Conservation (phyloP, 2,888 invertebrate genomes). For the Chrysolina haemoptera region DNA sequence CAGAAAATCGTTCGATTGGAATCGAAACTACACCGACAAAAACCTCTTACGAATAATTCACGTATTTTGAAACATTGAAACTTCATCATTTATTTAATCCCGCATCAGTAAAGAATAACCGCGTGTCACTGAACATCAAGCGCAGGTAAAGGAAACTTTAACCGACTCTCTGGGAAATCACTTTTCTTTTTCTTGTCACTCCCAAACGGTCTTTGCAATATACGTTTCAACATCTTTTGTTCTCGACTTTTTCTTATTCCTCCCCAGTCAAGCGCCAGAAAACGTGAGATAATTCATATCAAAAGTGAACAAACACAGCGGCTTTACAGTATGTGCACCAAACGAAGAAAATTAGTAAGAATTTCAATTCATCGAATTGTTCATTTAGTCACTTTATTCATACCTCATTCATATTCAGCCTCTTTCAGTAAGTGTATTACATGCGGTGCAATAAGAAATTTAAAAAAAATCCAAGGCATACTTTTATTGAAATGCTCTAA, state of each 20-base stretch:
- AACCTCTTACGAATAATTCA: background rate
- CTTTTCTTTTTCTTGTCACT: slow-evolving; percentile 17
- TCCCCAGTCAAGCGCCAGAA: background rate
- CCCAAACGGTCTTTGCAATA: slow-evolving; percentile 6
- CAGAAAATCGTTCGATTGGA: too few relatives aligned
- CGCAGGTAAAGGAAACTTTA: slow-evolving; percentile 19
- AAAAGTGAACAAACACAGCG: background rate
- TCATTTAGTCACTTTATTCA: too few relatives aligned
- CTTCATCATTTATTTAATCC: slow-evolving; percentile 14
- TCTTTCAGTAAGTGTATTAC: too few relatives aligned
- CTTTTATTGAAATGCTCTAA: too few relatives aligned
- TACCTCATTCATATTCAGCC: too few relatives aligned
- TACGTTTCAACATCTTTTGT: slow-evolving; percentile 19
- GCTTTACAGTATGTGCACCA: background rate
- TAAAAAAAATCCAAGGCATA: too few relatives aligned
- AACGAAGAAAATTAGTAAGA: too few relatives aligned
- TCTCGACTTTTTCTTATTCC: slow-evolving; percentile 6
- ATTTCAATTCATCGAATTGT: too few relatives aligned
- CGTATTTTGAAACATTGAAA: background rate
- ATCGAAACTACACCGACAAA: too few relatives aligned
- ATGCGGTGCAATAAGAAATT: too few relatives aligned
- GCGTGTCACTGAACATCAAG: slow-evolving; percentile 13
- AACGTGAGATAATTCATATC: background rate
- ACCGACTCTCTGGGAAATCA: slow-evolving; percentile 1
- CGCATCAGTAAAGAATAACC: slow-evolving; percentile 16